Evolutionary conservation across 2,113 vertebrate genomes (phyloP).

Genomic region (Accipiter virgatus): DNA sequence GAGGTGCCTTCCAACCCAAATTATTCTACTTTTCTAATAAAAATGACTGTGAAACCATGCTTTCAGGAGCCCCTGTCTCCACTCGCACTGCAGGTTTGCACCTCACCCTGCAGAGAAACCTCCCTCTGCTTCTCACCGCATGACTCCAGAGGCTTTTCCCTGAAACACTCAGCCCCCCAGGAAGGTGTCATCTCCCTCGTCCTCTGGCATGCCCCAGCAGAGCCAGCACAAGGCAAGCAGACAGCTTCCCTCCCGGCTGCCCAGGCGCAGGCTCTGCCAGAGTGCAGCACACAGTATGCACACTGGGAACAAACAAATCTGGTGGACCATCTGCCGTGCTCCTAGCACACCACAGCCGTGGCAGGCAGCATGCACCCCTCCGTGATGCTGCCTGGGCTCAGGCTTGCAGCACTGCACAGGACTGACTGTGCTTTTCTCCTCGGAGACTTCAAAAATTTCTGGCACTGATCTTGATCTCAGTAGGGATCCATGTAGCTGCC

Average conservation of each 20-base stretch:
- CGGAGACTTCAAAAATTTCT: not conserved
- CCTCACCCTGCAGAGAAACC: not conserved
- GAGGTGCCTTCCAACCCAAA: not conserved
- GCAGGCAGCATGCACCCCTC: not conserved
- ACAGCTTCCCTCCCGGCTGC: not conserved
- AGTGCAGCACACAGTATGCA: not conserved
- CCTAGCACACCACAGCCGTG: rapidly evolving
- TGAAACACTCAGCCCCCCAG: not conserved
- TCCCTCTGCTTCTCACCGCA: not conserved
- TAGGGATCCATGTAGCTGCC: not conserved
- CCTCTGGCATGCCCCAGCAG: not conserved
- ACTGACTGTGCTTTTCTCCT: not conserved
- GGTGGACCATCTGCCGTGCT: not conserved
- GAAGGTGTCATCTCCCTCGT: not conserved
- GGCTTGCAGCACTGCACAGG: not conserved
- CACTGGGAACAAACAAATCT: not conserved
- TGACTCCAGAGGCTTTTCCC: not conserved
- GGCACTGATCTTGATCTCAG: not conserved
- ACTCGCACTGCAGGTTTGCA: not conserved
- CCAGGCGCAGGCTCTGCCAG: not conserved
- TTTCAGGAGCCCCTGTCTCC: not conserved
- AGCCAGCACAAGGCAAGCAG: not conserved
- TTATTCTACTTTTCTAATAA: not conserved
- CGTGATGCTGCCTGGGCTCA: not conserved
- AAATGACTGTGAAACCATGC: not conserved